These are phyloP conservation scores for Dromococcyx pavoninus DNA, from an alignment of 2,797 vertebrate species.

Conservation along the genomic window DNA sequence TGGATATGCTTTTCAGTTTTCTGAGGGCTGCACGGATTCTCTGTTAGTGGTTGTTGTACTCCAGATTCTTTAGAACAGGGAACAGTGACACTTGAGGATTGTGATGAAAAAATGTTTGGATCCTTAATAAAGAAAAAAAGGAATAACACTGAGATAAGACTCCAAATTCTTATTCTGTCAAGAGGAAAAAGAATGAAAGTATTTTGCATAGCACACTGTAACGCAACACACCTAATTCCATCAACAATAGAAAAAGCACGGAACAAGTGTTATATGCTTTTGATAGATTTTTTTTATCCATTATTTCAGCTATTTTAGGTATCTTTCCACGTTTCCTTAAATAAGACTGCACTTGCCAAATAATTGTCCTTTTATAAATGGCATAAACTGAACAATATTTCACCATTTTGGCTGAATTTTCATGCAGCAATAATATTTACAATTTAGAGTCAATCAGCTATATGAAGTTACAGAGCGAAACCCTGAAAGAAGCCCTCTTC, in stretches of 20 bases:
- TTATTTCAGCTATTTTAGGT: not conserved
- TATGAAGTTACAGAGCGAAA: not conserved
- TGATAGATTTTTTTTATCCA: not conserved
- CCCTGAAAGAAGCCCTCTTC: not conserved
- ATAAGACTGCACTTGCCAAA: not conserved
- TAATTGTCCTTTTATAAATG: not conserved
- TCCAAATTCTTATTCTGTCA: not conserved
- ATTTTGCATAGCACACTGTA: not conserved
- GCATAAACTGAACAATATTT: not conserved
- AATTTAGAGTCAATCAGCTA: not conserved
- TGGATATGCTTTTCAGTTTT: conserved; percentile 68
- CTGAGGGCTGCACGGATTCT: conserved; percentile 64
- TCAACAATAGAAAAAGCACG: not conserved
- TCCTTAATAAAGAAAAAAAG: not conserved
- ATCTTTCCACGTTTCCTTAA: not conserved
- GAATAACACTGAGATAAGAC: not conserved
- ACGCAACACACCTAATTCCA: not conserved
- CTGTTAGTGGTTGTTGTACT: not conserved
- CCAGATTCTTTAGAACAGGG: conserved; percentile 50
- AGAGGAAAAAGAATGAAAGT: not conserved
- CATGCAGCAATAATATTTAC: not conserved
- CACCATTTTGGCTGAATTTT: not conserved
- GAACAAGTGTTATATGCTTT: not conserved
- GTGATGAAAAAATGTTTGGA: conserved; percentile 58
- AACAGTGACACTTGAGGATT: conserved; percentile 45